Evolutionary conservation across 2,888 invertebrate species (phyloP), one percentile per base, ranked within the genome.

Genomic region (Trypoxylon attenuatum): DNA sequence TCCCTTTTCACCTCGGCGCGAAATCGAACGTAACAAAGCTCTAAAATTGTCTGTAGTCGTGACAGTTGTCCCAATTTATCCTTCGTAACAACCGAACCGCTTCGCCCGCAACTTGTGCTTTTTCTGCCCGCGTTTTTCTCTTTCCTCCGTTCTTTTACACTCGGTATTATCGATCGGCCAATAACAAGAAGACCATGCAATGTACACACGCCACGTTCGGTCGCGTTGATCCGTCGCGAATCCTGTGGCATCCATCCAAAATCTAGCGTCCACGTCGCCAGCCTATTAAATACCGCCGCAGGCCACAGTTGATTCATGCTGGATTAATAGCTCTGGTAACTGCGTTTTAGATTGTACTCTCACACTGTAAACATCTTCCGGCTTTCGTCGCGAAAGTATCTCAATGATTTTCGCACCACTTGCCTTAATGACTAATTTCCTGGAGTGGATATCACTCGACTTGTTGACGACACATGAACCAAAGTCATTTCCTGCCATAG

Each of bases 251-350:
- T 23, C 21, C 68, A 57, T 71, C 71, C 76, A 73, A 71, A 67
- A 60, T 73, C 69, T 69, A 69, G 73, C 69, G 68, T 69, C 71
- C 60, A 56, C 70, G 65, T 66, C 66, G 76, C 65, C n/a, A 74
- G 78, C 61, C 79, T 74, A 78, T 79, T 79, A 79, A 79, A 76
- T 78, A 73, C 69, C 71, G 69, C 76, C 70, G 73, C 64, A 65
- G 33, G 13, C 64, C 64, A 58, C 60, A 62, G 52, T 70, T 74
- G 74, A 76, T 76, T n/a, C n/a, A n/a, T n/a, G n/a, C n/a, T 75
- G 73, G 75, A 76, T 71, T 69, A 77, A 69, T 62, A 52, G 49
- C 43, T 50, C 21, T 43, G 18, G 49, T 42, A 46, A 42, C 39
- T 53, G 27, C 46, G 50, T 18, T 38, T 47, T 41, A 22, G 46